Evolutionary conservation across 2,113 vertebrate genomes (phyloP).

Genomic region (Chitala chitala): DNA sequence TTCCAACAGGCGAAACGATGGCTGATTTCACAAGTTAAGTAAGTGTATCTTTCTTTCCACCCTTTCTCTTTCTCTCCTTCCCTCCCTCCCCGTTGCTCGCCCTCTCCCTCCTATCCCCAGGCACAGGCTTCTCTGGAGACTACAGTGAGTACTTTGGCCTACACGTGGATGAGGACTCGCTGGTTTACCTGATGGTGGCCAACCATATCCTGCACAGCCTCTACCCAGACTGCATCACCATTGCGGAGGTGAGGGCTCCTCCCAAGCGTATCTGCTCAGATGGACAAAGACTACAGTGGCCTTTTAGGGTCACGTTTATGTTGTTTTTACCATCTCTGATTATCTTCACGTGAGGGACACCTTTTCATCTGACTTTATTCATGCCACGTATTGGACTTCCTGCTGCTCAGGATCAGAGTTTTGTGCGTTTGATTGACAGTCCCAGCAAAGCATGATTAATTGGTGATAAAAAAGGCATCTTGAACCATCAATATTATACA

Average conservation of each 20-base stretch:
- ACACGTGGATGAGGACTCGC: slow-evolving; percentile 90
- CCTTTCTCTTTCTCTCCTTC: neutral
- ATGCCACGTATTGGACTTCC: no score
- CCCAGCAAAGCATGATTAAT: no score
- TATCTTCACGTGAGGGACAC: no score
- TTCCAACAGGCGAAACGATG: slow-evolving; percentile 2
- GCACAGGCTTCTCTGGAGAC: slow-evolving; percentile 78
- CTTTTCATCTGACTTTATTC: no score
- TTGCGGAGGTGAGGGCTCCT: slow-evolving; percentile 80
- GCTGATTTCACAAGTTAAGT: slow-evolving; percentile 15
- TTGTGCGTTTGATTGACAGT: no score
- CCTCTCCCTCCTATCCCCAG: slow-evolving; percentile 50
- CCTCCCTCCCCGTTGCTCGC: slow-evolving; percentile 36
- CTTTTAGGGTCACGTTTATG: no score
- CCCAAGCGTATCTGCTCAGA: neutral
- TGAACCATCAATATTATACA: no score
- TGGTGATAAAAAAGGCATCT: no score
- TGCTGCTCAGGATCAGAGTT: no score
- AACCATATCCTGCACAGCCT: slow-evolving; percentile 84
- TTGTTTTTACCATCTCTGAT: no score
- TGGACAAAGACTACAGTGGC: no score
- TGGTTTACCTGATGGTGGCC: slow-evolving; percentile 88
- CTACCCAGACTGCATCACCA: slow-evolving; percentile 84
- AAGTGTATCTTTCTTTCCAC: no score
- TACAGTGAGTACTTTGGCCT: slow-evolving; percentile 97